Base-by-base conservation (phyloP, 2,797 vertebrate genomes). In the Percopsis omiscomaycus region DNA sequence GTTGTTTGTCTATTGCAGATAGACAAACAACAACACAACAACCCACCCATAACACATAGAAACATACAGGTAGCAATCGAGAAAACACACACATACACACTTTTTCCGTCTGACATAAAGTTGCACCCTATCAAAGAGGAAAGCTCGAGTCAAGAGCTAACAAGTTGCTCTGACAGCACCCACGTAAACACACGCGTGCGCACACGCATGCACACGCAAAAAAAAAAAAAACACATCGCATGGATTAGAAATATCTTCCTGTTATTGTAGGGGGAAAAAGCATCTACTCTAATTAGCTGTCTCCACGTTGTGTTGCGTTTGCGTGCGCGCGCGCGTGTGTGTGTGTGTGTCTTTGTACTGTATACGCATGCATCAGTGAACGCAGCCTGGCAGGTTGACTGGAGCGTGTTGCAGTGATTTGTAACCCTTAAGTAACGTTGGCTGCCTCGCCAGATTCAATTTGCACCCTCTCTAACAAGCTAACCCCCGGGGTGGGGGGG, bases 401-500 rank as follows among this genome's bases (percentile, higher is more conserved):
- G 57, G 79, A 78, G 79, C 61, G 76, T 83, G 81, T 75, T 86
- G 81, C 77, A 74, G 60, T 71, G 74, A 87, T 87, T 86, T 90
- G 86, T 88, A 86, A 87, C 77, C 77, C 74, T 83, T 80, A 83
- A 89, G 80, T 85, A 81, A 80, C 68, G 79, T 83, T 68, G 47
- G 79, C 76, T 86, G 85, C 81, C 82, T 86, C 71, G 77, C 79
- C 86, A 82, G 74, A 86, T 90, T 88, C 82, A 88, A 87, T 88
- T 86, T 86, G 77, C 77, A 84, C 74, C 42, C 59, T 61, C 50
- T 74, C 75, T 86, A 87, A 89, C 53, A 49, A 84, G 75, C 77
- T 73, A 79, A 81, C 59, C 55, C 64, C 58, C 0, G 45, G 58
- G 51, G 54, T 77, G 30, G 3, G 11, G 71, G 73, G 50, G 44